Base-by-base conservation (phyloP, 2,888 invertebrate genomes). In the Apamea crenata region DNA sequence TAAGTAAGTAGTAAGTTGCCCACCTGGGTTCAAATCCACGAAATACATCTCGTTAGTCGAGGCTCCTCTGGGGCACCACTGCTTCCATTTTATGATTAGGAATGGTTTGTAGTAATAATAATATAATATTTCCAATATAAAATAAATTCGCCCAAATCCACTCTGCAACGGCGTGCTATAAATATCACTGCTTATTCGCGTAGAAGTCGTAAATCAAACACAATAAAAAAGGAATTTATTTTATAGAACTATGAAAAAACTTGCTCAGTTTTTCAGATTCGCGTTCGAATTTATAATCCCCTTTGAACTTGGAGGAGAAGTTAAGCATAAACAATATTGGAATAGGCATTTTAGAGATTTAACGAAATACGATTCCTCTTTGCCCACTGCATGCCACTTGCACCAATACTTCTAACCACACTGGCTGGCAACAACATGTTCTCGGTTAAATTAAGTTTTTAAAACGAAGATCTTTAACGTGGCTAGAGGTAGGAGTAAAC, bases 201-300 rank as follows among this genome's bases (percentile, higher is more conserved):
- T 72, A 36, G 67, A 68, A 65, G 71, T 75, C 74, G 71, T 83
- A 78, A 78, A 83, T 83, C 78, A 74, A 44, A 65, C 29, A 21
- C 21, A n/a, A 65, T 63, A 71, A 78, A 71, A 66, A 73, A 44
- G 44, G 8, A 29, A 59, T 63, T 70, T 74, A 70, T 81, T 70
- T 70, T 18, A 47, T 47, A 29, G 56, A 66, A 75, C 47, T 63
- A 61, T 25, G n/a, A 66, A 36, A 74, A 74, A 68, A 40, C 14
- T 66, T n/a, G 74, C 21, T 4, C 25, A 7, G 18, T 69, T 65
- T 71, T 63, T 63, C 61, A 65, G 68, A 59, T 80, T 66, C 68
- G 61, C 32, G 71, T 40, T 70, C 25, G 32, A 12, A 29, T 80
- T 70, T 70, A 16, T 25, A 67, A 77, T 56, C 8, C 18, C 5